phyloP scores from a whole-genome alignment of 1,140 invertebrate species.

The Agraylea sexmaculata region DNA sequence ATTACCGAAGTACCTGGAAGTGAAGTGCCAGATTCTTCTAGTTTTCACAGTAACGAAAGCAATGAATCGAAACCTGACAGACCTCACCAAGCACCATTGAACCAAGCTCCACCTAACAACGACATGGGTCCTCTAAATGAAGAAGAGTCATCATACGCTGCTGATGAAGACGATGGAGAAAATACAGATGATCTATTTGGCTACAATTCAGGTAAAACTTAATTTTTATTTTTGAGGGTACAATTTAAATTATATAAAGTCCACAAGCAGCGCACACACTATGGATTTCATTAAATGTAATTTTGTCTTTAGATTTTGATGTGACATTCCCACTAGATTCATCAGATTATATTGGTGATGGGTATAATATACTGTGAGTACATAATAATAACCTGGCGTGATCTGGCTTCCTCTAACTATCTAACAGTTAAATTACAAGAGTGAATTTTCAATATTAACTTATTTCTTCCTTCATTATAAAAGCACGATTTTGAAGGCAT shows the following conservation, averaged over 20 bases:
- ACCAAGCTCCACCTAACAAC: slow-evolving; percentile 20
- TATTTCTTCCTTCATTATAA: no score
- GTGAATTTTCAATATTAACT: no score
- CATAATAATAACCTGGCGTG: no score
- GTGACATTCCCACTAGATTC: slow-evolving; percentile 19
- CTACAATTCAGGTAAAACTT: slow-evolving; percentile 17
- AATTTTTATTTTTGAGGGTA: background rate
- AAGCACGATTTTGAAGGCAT: no score
- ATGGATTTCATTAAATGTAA: no score
- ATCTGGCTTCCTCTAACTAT: no score
- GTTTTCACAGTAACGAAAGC: slow-evolving; percentile 78
- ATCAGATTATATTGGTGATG: slow-evolving; percentile 16
- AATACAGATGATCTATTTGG: slow-evolving; percentile 18
- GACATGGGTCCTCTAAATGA: slow-evolving; percentile 21
- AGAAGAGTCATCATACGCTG: slow-evolving; percentile 19
- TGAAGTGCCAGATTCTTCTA: slow-evolving; percentile 82
- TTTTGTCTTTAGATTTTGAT: slow-evolving; percentile 21
- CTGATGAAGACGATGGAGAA: slow-evolving; percentile 19
- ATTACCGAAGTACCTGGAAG: slow-evolving; percentile 85
- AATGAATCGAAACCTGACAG: slow-evolving; percentile 49
- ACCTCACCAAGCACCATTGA: slow-evolving; percentile 14
- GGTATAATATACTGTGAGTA: no score
- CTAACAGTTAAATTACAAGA: no score
- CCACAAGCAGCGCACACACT: no score
- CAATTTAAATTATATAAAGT: background rate